Base-by-base conservation (phyloP, 1,140 invertebrate genomes). In the Battus philenor region DNA sequence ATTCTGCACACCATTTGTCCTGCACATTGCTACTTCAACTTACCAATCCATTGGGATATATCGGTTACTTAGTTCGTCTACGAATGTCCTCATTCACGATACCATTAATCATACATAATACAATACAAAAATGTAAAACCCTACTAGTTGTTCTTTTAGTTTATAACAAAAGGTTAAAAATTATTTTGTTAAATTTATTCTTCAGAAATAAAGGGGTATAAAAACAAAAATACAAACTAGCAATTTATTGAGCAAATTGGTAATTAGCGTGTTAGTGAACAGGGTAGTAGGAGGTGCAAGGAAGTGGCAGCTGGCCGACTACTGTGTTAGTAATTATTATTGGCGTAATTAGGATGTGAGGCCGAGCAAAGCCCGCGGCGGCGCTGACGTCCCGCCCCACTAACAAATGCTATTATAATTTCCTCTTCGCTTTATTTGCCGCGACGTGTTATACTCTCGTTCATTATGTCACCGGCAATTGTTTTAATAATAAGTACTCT, bases 341-440 rank as follows among this genome's bases (percentile, higher is more conserved):
- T 74, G 74, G 69, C 68, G 65, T 80, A 84, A 84, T 84, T 82
- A 82, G 78, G 74, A 82, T 82, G 73, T 73, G 78, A 68, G 69
- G 50, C 60, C 61, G 72, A 59, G 59, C 63, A 54, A 47, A 56
- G 71, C 71, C 75, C 73, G 67, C 65, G 73, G 77, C 75, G 75
- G 57, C 74, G 68, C 70, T 68, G 57, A 63, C 68, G 55, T 43
- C 61, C 18, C 54, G 52, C 59, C 68, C 66, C n/a, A n/a, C n/a
- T 59, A 74, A 77, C 76, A 75, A 77, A 76, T 64, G 70, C 73
- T 69, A 78, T 78, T 79, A 81, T 78, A 75, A 79, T 84, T 82
- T 84, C 80, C 76, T 76, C 56, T 75, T 71, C 68, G 62, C 59
- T 67, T 80, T 81, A 74, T 67, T 68, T 58, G 63, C 60, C 58